A percentile compares a stretch with the other conserved stretches of the same genome.
Evolutionary conservation across 1,140 invertebrate genomes (phyloP).

Genomic region (Cydia strobilella): DNA sequence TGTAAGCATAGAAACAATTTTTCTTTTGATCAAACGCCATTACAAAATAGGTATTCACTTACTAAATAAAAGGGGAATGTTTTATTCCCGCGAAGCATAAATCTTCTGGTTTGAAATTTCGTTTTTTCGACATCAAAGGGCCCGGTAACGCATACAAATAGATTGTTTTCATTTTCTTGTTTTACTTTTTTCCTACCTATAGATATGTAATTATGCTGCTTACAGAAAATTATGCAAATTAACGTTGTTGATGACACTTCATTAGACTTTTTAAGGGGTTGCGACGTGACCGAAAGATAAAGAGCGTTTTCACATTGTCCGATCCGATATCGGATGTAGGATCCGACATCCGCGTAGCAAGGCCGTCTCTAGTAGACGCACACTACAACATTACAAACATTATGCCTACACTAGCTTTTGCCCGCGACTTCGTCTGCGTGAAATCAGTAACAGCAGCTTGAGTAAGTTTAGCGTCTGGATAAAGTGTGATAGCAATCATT

Average conservation of each 20-base stretch:
- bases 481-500: too few relatives aligned
- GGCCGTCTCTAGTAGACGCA: too few relatives aligned
- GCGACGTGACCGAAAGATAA: neutral
- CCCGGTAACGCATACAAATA: conserved; percentile 48
- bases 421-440: too few relatives aligned
- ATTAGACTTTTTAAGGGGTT: conserved; percentile 5
- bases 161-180: conserved; percentile 43
- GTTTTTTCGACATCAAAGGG: conserved; percentile 48
- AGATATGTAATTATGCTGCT: conserved; percentile 2
- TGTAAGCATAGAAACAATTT: neutral
- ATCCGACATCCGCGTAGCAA: too few relatives aligned
- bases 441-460: too few relatives aligned
- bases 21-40: neutral
- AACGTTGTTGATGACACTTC: neutral
- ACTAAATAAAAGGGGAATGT: conserved; percentile 44
- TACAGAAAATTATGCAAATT: neutral
- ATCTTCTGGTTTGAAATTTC: conserved; percentile 53
- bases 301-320: too few relatives aligned
- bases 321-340: too few relatives aligned
- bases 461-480: too few relatives aligned
- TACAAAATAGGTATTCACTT: conserved; percentile 43
- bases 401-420: too few relatives aligned
- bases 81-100: conserved; percentile 52
- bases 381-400: too few relatives aligned
- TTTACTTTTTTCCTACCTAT: conserved; percentile 3